phyloP scores from a whole-genome alignment of 2,797 vertebrate genomes.

The Anomalospiza imberbis region DNA sequence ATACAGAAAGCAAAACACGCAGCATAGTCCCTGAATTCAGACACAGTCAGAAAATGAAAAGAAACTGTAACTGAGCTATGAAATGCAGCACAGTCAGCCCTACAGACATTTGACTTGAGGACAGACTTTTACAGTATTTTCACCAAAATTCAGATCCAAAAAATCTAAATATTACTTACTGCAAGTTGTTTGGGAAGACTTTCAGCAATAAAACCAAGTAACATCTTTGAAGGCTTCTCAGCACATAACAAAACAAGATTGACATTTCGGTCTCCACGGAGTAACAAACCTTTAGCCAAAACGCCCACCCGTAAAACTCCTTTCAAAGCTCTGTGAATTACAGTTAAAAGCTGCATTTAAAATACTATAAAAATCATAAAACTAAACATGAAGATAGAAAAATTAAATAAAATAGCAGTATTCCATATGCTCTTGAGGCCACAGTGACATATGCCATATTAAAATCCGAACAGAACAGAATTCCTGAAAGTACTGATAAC shows the following conservation, averaged over 20 bases:
- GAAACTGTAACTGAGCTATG: neutral
- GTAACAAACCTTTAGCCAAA: conserved; percentile 91
- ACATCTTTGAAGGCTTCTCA: conserved; percentile 87
- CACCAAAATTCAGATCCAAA: neutral
- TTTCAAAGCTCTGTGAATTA: conserved; percentile 81
- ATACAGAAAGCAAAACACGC: neutral
- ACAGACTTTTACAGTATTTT: neutral
- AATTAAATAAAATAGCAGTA: neutral
- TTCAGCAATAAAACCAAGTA: conserved; percentile 88
- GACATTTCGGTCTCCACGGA: conserved; percentile 91
- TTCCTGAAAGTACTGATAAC: neutral
- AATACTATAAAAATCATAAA: neutral
- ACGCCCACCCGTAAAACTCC: conserved; percentile 94
- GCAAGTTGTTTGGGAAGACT: conserved; percentile 91
- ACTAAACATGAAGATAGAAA: neutral
- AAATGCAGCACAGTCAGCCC: neutral
- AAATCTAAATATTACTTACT: conserved; percentile 75
- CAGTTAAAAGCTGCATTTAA: conserved; percentile 24
- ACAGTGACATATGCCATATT: neutral
- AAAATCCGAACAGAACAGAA: neutral
- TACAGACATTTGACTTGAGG: conserved; percentile 1
- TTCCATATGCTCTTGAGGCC: neutral
- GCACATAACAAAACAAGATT: conserved; percentile 91
- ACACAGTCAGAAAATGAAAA: neutral
- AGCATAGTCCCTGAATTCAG: neutral